Conservation (phyloP, 2,797 vertebrate genomes). For the Pseudotriccus pelzelni region DNA sequence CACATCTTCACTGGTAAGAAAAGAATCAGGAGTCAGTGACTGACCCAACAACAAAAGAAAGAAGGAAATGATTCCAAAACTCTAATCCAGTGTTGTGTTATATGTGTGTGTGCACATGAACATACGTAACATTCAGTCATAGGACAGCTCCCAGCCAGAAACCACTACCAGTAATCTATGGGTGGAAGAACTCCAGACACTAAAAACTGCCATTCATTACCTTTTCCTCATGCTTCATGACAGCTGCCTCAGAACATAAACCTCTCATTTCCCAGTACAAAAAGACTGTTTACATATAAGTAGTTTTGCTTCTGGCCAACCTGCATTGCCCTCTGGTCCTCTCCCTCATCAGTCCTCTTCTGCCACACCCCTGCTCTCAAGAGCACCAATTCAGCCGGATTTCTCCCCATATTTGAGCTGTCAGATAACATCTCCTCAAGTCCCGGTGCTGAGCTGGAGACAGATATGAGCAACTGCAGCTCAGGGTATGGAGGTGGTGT, state of each 20-base stretch:
- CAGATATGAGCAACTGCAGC: neutral
- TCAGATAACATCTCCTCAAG: neutral
- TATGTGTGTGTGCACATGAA: neutral
- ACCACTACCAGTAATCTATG: neutral
- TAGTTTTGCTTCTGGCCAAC: neutral
- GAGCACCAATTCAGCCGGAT: neutral
- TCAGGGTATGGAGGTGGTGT: rapidly evolving
- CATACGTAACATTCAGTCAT: neutral
- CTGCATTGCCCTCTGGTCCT: neutral
- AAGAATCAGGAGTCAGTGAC: neutral
- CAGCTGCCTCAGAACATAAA: neutral
- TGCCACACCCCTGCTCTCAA: neutral
- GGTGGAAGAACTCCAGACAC: neutral
- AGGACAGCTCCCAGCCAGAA: neutral
- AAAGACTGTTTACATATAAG: neutral
- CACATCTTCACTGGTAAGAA: neutral
- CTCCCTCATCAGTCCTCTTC: neutral
- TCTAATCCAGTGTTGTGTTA: rapidly evolving
- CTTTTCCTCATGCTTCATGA: neutral
- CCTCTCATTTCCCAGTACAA: neutral
- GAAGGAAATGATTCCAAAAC: neutral
- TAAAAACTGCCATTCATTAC: neutral
- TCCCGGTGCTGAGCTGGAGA: neutral
- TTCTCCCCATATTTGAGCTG: neutral
- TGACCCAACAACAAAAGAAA: neutral